Percentiles rank a stretch among this genome's conserved stretches.
phyloP scores from a whole-genome alignment of 2,113 vertebrate species.

The Pedionomus torquatus region DNA sequence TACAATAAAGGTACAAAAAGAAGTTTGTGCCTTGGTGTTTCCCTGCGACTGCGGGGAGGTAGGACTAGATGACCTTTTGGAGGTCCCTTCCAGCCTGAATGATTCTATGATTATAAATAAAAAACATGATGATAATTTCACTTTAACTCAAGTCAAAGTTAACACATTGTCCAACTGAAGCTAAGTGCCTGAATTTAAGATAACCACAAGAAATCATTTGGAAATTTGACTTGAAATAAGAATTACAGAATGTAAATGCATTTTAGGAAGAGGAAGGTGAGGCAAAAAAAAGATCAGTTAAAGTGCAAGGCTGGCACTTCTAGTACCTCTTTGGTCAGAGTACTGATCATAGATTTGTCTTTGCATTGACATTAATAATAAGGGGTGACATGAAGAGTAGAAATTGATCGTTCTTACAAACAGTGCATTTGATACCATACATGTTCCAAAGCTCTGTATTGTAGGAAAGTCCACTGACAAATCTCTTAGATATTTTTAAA shows the following conservation, averaged over 20 bases:
- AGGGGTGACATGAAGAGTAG: neutral
- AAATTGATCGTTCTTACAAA: neutral
- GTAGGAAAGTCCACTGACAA: neutral
- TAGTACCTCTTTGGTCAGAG: neutral
- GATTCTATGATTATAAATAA: no score
- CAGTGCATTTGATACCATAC: neutral
- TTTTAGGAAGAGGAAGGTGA: neutral
- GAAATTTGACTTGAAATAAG: neutral
- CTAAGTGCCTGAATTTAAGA: neutral
- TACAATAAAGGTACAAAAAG: neutral
- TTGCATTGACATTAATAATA: neutral
- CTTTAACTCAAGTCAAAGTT: neutral
- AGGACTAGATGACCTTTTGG: no score
- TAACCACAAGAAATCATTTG: neutral
- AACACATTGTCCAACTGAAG: neutral
- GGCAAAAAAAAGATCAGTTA: neutral
- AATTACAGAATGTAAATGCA: neutral
- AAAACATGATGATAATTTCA: neutral
- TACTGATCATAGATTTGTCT: neutral
- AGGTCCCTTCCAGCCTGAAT: no score
- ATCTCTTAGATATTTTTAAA: neutral
- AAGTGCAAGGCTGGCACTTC: neutral
- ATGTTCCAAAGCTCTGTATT: neutral
- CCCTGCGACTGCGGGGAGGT: no score
- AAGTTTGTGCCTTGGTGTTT: no score